phyloP scores from a whole-genome alignment of 2,797 vertebrate species.

The Botia almorhae region DNA sequence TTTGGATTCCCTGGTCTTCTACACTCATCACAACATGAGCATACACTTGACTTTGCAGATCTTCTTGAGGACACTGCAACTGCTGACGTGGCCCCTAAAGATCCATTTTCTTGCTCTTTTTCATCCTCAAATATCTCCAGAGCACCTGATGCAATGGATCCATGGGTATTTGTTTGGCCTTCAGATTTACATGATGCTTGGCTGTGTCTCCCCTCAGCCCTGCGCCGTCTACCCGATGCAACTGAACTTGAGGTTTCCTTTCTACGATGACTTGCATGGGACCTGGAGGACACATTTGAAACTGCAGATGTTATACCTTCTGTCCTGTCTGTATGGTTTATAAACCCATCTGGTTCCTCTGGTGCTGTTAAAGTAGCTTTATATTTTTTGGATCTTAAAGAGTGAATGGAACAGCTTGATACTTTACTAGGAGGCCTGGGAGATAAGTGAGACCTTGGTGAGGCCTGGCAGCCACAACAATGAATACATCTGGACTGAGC shows the following conservation, averaged over 20 bases:
- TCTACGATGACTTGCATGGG: slow-evolving; percentile 59
- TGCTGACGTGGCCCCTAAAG: slow-evolving; percentile 60
- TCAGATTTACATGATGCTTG: slow-evolving; percentile 56
- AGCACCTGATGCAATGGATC: slow-evolving; percentile 52
- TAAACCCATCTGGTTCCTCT: slow-evolving; percentile 3
- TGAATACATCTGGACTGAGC: slow-evolving; percentile 59
- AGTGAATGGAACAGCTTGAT: slow-evolving; percentile 43
- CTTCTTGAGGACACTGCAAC: slow-evolving; percentile 58
- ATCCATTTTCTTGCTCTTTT: slow-evolving; percentile 57
- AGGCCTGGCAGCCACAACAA: slow-evolving; percentile 57
- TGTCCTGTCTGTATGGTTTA: slow-evolving; percentile 27
- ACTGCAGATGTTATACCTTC: slow-evolving; percentile 57
- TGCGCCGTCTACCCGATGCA: slow-evolving; percentile 36
- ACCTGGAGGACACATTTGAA: slow-evolving; percentile 55
- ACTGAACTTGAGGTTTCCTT: slow-evolving; percentile 45
- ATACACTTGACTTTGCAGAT: slow-evolving; percentile 64
- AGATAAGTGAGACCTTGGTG: slow-evolving; percentile 39
- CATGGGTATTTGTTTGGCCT: slow-evolving; percentile 34
- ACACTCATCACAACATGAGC: slow-evolving; percentile 70
- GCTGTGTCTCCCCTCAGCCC: slow-evolving; percentile 56
- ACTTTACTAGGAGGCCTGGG: slow-evolving; percentile 56
- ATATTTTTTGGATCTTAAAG: slow-evolving; percentile 45
- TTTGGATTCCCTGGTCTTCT: slow-evolving; percentile 50
- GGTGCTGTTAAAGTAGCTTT: slow-evolving; percentile 33
- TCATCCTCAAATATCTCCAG: slow-evolving; percentile 57